Percentiles rank a stretch among this genome's conserved stretches.
Conservation (phyloP, 2,797 vertebrate genomes). For the Gymnodraco acuticeps region DNA sequence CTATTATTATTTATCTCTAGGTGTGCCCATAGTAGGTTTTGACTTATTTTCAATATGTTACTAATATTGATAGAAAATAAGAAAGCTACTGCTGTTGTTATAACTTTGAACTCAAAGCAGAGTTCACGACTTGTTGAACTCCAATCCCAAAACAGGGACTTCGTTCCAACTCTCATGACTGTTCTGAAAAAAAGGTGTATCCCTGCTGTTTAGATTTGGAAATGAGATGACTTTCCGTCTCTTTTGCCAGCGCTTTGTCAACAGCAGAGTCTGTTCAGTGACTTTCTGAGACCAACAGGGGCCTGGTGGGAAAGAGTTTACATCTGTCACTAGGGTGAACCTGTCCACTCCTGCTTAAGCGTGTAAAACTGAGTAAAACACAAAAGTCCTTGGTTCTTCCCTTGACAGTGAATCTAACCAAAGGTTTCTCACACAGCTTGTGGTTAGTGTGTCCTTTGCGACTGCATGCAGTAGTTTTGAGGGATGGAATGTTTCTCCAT, state of each 20-base stretch:
- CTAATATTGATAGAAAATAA: no score
- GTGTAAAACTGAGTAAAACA: conserved; percentile 17
- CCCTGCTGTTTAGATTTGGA: conserved; percentile 30
- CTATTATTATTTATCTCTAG: no score
- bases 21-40: neutral
- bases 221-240: conserved; percentile 32
- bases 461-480: neutral
- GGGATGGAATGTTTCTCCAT: neutral
- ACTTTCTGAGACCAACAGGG: conserved; percentile 17
- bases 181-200: conserved; percentile 25
- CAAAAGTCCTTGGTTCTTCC: neutral
- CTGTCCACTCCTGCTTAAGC: conserved; percentile 25
- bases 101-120: neutral
- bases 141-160: conserved; percentile 12
- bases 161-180: conserved; percentile 8
- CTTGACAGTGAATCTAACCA: neutral
- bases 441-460: neutral
- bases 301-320: conserved; percentile 35
- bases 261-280: conserved; percentile 36
- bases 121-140: neutral
- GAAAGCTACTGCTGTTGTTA: neutral
- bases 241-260: conserved; percentile 41
- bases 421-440: neutral
- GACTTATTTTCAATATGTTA: neutral
- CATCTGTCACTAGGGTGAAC: conserved; percentile 20